Conservation (phyloP, 2,113 vertebrate genomes). For the Malurus cyaneus region DNA sequence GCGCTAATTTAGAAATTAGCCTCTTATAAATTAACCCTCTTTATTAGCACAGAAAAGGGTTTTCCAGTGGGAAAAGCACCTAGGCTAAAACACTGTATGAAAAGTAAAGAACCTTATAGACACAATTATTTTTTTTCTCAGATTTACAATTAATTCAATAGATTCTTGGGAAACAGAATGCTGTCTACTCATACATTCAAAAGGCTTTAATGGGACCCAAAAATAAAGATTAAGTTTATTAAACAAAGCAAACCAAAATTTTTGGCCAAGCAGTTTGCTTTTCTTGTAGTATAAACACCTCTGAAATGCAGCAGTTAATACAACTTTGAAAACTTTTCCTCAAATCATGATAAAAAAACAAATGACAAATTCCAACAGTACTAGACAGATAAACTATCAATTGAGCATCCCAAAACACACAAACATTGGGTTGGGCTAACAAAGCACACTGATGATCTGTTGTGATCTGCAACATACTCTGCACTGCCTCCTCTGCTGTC, state of each 20-base stretch:
- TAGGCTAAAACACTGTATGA: neutral
- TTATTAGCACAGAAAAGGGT: neutral
- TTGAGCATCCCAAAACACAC: neutral
- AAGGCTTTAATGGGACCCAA: neutral
- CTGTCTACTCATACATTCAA: neutral
- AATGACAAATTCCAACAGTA: neutral
- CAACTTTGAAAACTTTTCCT: neutral
- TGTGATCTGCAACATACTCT: neutral
- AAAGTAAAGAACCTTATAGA: neutral
- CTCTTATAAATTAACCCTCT: neutral
- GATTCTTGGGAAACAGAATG: neutral
- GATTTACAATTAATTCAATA: neutral
- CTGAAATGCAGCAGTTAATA: neutral
- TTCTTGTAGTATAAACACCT: neutral
- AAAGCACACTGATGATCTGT: neutral
- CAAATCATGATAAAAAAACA: neutral
- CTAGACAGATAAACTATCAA: neutral
- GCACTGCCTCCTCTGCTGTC: neutral
- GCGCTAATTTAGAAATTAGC: neutral
- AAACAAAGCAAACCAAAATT: neutral
- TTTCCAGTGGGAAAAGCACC: neutral
- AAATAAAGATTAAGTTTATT: neutral
- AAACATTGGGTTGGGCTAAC: neutral
- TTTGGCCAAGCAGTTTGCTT: neutral
- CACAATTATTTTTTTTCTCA: neutral